phyloP scores from a whole-genome alignment of 1,140 invertebrate species.

The Microplitis mediator region DNA sequence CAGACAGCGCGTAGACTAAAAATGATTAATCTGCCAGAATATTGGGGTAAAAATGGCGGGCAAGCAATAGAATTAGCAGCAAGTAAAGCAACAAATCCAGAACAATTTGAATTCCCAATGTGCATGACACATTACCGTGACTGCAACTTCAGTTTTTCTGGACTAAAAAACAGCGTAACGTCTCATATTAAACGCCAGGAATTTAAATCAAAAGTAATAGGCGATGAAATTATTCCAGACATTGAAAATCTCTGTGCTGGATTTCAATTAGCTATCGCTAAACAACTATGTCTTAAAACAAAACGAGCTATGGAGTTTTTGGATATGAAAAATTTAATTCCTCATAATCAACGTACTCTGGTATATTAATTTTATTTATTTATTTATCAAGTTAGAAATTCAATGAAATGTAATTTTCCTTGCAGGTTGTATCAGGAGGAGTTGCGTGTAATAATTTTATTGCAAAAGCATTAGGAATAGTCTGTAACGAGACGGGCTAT shows the following conservation, averaged over 20 bases:
- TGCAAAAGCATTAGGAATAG: constrained; percentile 68
- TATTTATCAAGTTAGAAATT: not conserved
- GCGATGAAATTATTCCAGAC: constrained; percentile 77
- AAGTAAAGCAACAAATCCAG: constrained; percentile 68
- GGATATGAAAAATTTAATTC: constrained; percentile 67
- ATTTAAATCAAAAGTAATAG: constrained; percentile 64
- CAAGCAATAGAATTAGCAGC: constrained; percentile 84
- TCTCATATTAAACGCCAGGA: constrained; percentile 68
- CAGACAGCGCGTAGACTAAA: constrained; percentile 85
- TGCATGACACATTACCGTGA: constrained; percentile 68
- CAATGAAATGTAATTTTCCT: constrained; percentile 20
- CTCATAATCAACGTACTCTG: constrained; percentile 64
- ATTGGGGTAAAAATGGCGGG: constrained; percentile 78
- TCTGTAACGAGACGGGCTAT: constrained; percentile 73
- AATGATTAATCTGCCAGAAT: constrained; percentile 79
- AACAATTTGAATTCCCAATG: constrained; percentile 71
- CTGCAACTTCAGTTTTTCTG: constrained; percentile 88
- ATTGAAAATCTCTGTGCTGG: constrained; percentile 86
- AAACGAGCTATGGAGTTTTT: constrained; percentile 83
- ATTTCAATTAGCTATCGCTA: constrained; percentile 76
- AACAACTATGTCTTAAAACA: constrained; percentile 81
- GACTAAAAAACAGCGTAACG: constrained; percentile 68
- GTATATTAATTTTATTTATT: constrained; percentile 51
- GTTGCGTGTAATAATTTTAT: constrained; percentile 93
- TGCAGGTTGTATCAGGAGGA: constrained; percentile 90